Evolutionary conservation across 2,113 vertebrate species (phyloP), one percentile per base, ranked within the genome.

Genomic region (Charadrius vociferus): DNA sequence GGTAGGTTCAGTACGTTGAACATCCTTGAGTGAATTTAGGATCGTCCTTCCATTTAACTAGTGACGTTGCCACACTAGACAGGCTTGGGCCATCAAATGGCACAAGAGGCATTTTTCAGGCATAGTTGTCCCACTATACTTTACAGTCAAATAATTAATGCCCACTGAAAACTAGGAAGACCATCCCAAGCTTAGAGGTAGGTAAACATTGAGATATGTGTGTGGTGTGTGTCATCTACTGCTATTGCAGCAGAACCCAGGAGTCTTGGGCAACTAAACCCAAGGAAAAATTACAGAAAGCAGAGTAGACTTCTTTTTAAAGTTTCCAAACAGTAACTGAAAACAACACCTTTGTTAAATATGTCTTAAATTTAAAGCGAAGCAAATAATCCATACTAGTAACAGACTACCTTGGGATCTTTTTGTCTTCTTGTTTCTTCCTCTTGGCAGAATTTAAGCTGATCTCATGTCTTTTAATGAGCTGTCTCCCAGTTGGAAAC

Each of bases 391-490:
- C 82, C 66, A 66, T 61, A 52, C 62, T 26, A 91, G 45, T n/a
- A 90, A 72, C 45, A 83, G 75, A 49, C 39, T 75, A 73, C 29
- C 70, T 68, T 50, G 93, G 90, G 87, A 94, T 92, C 34, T 80
- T 62, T 88, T 70, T 37, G 43, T 84, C 30, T 45, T 61, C 84
- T 65, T 72, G 14, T 68, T 96, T 87, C 87, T 95, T 71, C n/a
- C 87, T 91, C 49, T 73, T 90, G 92, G 74, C 71, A 95, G 86
- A 74, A 91, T 86, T 85, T 52, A 74, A 90, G 81, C 78, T 85
- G 26, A 55, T 91, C 43, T 94, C 73, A 63, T 79, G 70, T 49
- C 36, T 90, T 73, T 88, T 95, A 82, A 96, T 77, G 87, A 96
- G 84, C 70, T 80, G 36, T 49, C 50, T 95, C 87, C 92, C 91